phyloP scores from a whole-genome alignment of 2,888 invertebrate species.

The Platycnemis pennipes region DNA sequence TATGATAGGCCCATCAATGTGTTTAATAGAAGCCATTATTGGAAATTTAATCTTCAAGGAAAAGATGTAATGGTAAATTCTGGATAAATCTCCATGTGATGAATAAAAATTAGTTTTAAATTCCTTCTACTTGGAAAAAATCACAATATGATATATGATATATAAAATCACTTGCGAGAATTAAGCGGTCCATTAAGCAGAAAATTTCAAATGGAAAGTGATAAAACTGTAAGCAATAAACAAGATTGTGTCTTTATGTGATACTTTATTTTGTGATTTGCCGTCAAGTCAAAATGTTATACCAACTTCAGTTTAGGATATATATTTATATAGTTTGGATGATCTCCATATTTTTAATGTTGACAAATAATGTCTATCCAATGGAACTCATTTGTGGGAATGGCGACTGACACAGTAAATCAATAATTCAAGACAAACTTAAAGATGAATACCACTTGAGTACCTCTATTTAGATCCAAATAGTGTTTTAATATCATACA shows the following conservation, averaged over 20 bases:
- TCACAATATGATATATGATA: too few relatives aligned
- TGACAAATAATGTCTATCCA: neutral
- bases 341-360: neutral
- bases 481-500: slow-evolving; percentile 46
- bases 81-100: neutral
- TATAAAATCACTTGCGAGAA: too few relatives aligned
- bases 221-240: slow-evolving; percentile 3
- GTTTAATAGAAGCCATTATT: too few relatives aligned
- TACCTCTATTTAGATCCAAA: slow-evolving; percentile 64
- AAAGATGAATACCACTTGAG: slow-evolving; percentile 29
- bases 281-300: slow-evolving; percentile 33
- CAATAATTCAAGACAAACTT: slow-evolving; percentile 1
- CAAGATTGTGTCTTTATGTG: slow-evolving; percentile 9
- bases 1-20: too few relatives aligned
- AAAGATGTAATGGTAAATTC: neutral
- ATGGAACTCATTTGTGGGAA: neutral
- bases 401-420: slow-evolving; percentile 7
- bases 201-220: neutral
- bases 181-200: neutral
- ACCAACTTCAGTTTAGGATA: neutral
- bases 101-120: neutral
- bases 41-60: too few relatives aligned
- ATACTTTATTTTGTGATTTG: slow-evolving; percentile 22
- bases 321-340: neutral
- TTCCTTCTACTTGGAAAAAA: neutral